These are phyloP conservation scores for Philhelius pedissequus DNA, from an alignment of 2,888 invertebrate species.

Conservation along the genomic window DNA sequence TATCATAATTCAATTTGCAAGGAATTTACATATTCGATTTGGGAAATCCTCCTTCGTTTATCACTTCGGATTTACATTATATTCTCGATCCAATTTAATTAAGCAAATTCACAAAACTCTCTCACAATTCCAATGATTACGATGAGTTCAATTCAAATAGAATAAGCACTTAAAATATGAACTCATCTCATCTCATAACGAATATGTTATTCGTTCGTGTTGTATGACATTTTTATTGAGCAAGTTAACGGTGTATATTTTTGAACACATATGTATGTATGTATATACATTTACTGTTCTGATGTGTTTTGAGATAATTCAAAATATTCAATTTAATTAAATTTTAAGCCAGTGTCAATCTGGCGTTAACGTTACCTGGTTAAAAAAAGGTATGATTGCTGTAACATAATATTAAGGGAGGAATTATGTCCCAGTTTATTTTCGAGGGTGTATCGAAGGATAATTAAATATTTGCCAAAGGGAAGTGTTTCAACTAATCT, in stretches of 20 bases:
- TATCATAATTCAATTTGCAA: background rate
- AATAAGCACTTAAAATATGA: background rate
- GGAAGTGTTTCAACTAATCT: background rate
- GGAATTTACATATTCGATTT: background rate
- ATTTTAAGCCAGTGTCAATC: constrained; percentile 40
- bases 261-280: background rate
- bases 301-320: constrained; percentile 49
- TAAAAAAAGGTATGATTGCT: constrained; percentile 56
- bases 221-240: constrained; percentile 2
- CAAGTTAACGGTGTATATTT: background rate
- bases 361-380: constrained; percentile 27
- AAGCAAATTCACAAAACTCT: constrained; percentile 30
- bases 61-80: constrained; percentile 24
- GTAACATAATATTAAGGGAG: background rate
- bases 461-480: background rate
- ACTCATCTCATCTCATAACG: background rate
- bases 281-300: background rate
- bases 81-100: constrained; percentile 41
- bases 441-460: background rate
- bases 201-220: background rate
- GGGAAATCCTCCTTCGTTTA: background rate
- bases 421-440: background rate
- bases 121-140: background rate
- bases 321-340: constrained; percentile 52
- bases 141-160: background rate